A percentile compares a stretch with the other conserved stretches of the same genome.
These are phyloP conservation scores for Masnerella sp. DNA, from an alignment of 2,888 invertebrate genomes.

Conservation along the genomic window DNA sequence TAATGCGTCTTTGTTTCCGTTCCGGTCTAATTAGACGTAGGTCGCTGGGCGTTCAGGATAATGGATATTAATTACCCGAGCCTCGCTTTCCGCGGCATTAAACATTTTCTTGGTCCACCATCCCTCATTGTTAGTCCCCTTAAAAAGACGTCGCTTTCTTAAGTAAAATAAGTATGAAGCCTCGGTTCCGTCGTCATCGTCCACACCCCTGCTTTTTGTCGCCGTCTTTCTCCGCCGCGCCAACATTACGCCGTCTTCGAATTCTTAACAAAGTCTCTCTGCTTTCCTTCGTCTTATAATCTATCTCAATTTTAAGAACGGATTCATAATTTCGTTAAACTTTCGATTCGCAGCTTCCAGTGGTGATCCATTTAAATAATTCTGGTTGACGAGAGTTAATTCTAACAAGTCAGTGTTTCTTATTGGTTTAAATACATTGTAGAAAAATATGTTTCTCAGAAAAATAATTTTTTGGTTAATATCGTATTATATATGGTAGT, in stretches of 20 bases:
- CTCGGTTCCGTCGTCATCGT: constrained; percentile 62
- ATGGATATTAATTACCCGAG: constrained; percentile 77
- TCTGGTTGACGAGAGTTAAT: constrained; percentile 66
- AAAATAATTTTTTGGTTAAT: too few species aligned
- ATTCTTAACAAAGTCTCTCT: constrained; percentile 57
- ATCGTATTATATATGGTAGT: too few species aligned
- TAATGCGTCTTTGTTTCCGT: constrained; percentile 74
- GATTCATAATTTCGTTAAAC: constrained; percentile 72
- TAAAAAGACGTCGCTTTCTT: constrained; percentile 73
- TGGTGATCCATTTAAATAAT: constrained; percentile 76
- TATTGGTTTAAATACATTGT: too few species aligned
- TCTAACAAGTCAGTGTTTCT: background rate
- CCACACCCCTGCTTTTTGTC: constrained; percentile 60
- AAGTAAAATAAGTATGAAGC: constrained; percentile 74
- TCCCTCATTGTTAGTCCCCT: constrained; percentile 77
- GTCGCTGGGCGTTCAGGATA: constrained; percentile 71
- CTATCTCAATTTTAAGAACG: constrained; percentile 76
- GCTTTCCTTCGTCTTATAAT: constrained; percentile 70
- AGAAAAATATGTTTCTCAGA: background rate
- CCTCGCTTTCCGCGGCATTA: constrained; percentile 76
- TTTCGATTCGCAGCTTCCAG: constrained; percentile 60
- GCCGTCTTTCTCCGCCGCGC: constrained; percentile 49
- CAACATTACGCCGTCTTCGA: constrained; percentile 49
- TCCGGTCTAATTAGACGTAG: constrained; percentile 72
- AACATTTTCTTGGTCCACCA: constrained; percentile 75